Evolutionary conservation across 2,113 vertebrate genomes (phyloP).

Genomic region (Anolis carolinensis): DNA sequence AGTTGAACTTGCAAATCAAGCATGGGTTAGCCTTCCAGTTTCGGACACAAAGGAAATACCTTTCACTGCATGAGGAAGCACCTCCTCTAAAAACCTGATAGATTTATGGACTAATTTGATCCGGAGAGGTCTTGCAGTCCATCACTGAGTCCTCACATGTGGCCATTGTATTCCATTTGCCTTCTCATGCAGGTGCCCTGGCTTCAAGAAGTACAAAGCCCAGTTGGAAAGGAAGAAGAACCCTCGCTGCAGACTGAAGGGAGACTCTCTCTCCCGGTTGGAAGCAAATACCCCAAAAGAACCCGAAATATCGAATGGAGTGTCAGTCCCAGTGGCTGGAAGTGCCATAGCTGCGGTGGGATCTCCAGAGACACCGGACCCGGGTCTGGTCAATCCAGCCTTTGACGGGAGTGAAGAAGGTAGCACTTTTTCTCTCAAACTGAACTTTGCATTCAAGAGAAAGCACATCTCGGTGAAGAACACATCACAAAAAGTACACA

Average conservation of each 20-base stretch:
- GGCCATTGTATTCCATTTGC: not conserved
- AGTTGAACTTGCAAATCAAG: too few species aligned
- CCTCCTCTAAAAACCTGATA: too few species aligned
- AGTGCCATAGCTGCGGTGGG: constrained; percentile 65
- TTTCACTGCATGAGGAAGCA: too few species aligned
- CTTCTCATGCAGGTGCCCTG: constrained; percentile 79
- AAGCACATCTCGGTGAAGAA: not conserved
- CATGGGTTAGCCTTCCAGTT: too few species aligned
- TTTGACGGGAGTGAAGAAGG: constrained; percentile 91
- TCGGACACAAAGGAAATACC: too few species aligned
- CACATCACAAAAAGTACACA: not conserved
- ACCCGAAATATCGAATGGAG: not conserved
- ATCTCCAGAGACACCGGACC: constrained; percentile 74
- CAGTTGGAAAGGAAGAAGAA: constrained; percentile 82
- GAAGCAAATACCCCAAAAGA: constrained; percentile 59
- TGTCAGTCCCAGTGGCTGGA: constrained; percentile 53
- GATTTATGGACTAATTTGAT: too few species aligned
- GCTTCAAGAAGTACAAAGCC: constrained; percentile 82
- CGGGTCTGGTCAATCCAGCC: constrained; percentile 88
- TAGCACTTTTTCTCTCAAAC: constrained; percentile 48
- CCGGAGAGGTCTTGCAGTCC: not conserved
- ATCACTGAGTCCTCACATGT: not conserved
- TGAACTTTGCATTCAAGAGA: not conserved
- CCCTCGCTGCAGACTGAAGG: constrained; percentile 78
- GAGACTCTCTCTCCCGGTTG: constrained; percentile 72